These are phyloP conservation scores for Scaptomyza tumidula DNA, from an alignment of 2,888 invertebrate species.

Conservation along the genomic window DNA sequence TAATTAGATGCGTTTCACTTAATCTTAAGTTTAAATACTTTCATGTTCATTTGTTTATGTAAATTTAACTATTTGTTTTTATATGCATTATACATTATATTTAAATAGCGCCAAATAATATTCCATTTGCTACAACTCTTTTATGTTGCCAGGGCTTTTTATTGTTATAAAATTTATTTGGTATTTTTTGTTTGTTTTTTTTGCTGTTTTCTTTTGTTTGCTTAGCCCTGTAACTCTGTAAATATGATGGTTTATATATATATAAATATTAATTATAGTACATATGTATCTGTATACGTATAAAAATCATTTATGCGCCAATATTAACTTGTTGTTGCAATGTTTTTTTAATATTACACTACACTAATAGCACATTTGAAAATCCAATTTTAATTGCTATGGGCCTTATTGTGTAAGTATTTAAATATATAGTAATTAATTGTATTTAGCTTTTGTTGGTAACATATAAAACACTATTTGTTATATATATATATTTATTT, in stretches of 20 bases:
- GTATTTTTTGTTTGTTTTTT: conserved; percentile 14
- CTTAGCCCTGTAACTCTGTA: conserved; percentile 42
- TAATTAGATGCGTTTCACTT: conserved; percentile 53
- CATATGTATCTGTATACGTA: conserved; percentile 64
- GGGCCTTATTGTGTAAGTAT: conserved; percentile 32
- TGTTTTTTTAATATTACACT: conserved; percentile 53
- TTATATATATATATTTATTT: conserved; percentile 54
- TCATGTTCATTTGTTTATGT: conserved; percentile 58
- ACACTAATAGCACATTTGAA: conserved; percentile 77
- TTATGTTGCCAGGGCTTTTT: conserved; percentile 33
- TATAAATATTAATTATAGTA: conserved; percentile 35
- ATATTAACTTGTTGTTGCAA: conserved; percentile 33
- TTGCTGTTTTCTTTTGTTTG: conserved; percentile 10
- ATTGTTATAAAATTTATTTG: conserved; percentile 40
- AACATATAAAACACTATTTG: conserved; percentile 50
- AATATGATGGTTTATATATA: conserved; percentile 45
- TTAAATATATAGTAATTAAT: conserved; percentile 26
- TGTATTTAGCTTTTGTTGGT: conserved; percentile 21
- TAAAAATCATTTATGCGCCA: conserved; percentile 69
- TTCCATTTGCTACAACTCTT: conserved; percentile 73
- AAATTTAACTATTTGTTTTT: conserved; percentile 79
- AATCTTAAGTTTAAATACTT: conserved; percentile 50
- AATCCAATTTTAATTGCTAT: conserved; percentile 59
- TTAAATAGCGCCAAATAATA: conserved; percentile 76
- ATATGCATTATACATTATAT: conserved; percentile 71